Evolutionary conservation across 2,888 invertebrate species (phyloP), one percentile per base, ranked within the genome.

Genomic region (Thecophora atra): DNA sequence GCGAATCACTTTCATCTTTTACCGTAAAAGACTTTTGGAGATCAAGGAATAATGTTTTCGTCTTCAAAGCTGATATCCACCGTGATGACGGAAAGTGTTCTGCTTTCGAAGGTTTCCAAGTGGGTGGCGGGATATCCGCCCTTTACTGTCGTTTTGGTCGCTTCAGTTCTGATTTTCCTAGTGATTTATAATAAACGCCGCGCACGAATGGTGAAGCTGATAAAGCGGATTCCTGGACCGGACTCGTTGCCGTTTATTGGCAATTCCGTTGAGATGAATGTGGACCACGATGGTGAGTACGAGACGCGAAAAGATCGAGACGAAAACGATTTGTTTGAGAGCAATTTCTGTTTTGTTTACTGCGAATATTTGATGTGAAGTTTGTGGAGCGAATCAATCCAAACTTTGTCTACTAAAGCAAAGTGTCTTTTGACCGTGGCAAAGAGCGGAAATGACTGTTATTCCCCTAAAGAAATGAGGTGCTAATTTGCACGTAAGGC

Each of bases 221-320:
- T 90, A 71, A 87, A 88, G 58, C 86, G 87, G 79, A 88, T 91
- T 70, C 90, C 90, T 11, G 91, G 91, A 65, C 91, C 91, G 15
- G 85, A 87, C 1, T 86, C 88, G 4, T 79, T 90, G 68, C 91
- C 91, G 0, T 78, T 91, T 19, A 80, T 91, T 71, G 91, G 91
- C 54, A 87, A 91, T 82, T 87, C 89, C 28, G 87, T 90, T 67
- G 89, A 91, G 80, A 86, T 90, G 76, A 89, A 89, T 81, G 89
- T 89, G 44, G 89, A 89, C 79, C 89, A 89, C 75, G 89, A 89
- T 80, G 90, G 90, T 89, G 81, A 5, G 47, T 47, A 47, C 24
- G 7, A 3, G 56, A 37, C 11, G 11, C 11, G 11, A 56, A 21
- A 21, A 13, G 1, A n/a, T 3, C 13, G 1, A 56, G 24, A 56